Conservation (phyloP, 2,888 invertebrate genomes). For the Fragum fragum region DNA sequence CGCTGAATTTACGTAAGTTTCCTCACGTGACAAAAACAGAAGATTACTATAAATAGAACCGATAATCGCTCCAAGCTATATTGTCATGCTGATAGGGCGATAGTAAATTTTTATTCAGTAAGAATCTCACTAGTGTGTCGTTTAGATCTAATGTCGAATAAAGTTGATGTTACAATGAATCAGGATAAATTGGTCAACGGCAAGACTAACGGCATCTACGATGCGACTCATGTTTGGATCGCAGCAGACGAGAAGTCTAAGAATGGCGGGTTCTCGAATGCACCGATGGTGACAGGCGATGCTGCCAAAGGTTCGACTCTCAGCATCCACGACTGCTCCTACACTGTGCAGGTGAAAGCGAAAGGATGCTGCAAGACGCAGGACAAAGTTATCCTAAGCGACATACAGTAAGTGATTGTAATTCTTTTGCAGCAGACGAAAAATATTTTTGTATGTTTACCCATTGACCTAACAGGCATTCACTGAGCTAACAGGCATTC, state of each 20-base stretch:
- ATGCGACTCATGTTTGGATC: slow-evolving; percentile 33
- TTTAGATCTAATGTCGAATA: not conserved
- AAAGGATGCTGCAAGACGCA: slow-evolving; percentile 75
- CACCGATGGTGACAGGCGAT: not conserved
- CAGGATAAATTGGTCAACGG: slow-evolving; percentile 37
- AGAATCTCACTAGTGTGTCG: not conserved
- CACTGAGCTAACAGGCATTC: too few relatives aligned
- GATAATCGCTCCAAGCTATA: not conserved
- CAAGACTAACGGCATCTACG: not conserved
- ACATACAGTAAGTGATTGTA: slow-evolving; percentile 81
- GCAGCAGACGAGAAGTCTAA: slow-evolving; percentile 12
- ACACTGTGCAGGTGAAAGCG: slow-evolving; percentile 77
- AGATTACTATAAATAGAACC: not conserved
- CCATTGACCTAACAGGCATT: too few relatives aligned
- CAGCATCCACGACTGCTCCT: slow-evolving; percentile 78
- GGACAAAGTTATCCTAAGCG: slow-evolving; percentile 80
- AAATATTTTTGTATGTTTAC: too few relatives aligned
- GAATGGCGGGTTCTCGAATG: not conserved
- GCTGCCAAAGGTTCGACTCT: slow-evolving; percentile 64
- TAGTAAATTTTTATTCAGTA: not conserved
- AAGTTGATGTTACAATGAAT: slow-evolving; percentile 16
- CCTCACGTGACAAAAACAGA: slow-evolving; percentile 17
- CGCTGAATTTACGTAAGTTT: slow-evolving; percentile 4
- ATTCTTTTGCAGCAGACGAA: too few relatives aligned
- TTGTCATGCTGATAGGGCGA: not conserved